These are phyloP conservation scores for Cossypha polioptera DNA, from an alignment of 2,797 vertebrate species.

Conservation along the genomic window DNA sequence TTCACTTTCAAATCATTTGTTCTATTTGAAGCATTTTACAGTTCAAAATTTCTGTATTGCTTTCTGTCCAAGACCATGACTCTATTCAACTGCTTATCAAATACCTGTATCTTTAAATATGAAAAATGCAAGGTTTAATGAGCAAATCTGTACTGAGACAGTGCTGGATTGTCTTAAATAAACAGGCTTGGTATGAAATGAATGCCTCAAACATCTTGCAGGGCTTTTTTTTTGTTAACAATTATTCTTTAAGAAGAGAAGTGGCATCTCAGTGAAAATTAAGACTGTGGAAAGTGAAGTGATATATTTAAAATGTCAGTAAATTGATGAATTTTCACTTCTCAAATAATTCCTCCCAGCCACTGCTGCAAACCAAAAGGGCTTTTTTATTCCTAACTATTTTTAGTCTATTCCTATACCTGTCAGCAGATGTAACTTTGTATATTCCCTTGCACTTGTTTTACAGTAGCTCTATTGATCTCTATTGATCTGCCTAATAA, in stretches of 20 bases:
- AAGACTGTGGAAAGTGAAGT: background rate
- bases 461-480: slow-evolving; percentile 35
- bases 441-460: slow-evolving; percentile 5
- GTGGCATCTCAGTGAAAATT: background rate
- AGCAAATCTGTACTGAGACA: background rate
- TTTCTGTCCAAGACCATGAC: background rate
- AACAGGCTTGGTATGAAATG: background rate
- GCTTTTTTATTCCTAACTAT: background rate
- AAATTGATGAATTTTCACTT: background rate
- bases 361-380: background rate
- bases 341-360: background rate
- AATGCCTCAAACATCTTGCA: background rate
- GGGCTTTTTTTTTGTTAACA: background rate
- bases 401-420: background rate
- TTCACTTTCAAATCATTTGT: background rate
- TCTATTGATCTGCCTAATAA: slow-evolving; percentile 48
- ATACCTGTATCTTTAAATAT: background rate
- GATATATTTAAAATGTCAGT: background rate
- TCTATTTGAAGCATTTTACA: background rate
- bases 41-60: background rate
- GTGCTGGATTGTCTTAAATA: background rate
- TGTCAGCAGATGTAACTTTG: slow-evolving; percentile 1
- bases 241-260: background rate
- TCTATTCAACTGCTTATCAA: background rate
- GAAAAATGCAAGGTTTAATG: background rate